Conservation (phyloP, 2,113 vertebrate species). For the Aegotheles bennettii region DNA sequence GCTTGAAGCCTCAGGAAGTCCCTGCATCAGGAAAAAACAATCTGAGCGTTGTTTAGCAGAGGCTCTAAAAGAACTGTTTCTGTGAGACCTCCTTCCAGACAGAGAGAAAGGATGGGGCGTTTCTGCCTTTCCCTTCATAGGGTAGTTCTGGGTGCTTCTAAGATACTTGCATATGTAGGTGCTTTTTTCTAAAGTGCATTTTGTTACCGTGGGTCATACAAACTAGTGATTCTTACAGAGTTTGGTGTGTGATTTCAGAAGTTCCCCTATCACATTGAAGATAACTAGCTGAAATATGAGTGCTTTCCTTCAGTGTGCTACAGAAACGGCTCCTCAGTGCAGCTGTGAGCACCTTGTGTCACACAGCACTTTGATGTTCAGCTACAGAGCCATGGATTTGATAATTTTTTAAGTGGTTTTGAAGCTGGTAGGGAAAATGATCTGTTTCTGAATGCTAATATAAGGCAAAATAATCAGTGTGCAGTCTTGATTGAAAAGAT, state of each 20-base stretch:
- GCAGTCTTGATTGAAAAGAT: not conserved
- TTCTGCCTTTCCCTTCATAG: not conserved
- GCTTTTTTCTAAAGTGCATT: rapidly evolving
- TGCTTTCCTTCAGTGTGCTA: rapidly evolving
- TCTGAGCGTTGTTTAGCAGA: not conserved
- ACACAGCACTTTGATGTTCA: not conserved
- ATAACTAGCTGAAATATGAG: rapidly evolving
- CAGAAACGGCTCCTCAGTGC: not conserved
- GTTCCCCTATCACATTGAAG: not conserved
- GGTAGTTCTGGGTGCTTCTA: not conserved
- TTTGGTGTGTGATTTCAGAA: not conserved
- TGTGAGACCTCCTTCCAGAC: rapidly evolving
- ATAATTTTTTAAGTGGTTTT: not conserved
- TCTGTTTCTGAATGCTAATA: not conserved
- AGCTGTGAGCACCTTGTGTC: not conserved
- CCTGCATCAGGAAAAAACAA: not conserved
- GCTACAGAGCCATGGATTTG: not conserved
- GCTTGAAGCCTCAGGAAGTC: not conserved
- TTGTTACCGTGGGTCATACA: not conserved
- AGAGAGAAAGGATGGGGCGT: rapidly evolving
- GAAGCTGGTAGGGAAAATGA: not conserved
- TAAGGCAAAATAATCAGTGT: not conserved
- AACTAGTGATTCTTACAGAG: rapidly evolving
- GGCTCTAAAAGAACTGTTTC: not conserved
- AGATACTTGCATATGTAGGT: not conserved